phyloP scores from a whole-genome alignment of 2,113 vertebrate genomes.

The Bos javanicus region DNA sequence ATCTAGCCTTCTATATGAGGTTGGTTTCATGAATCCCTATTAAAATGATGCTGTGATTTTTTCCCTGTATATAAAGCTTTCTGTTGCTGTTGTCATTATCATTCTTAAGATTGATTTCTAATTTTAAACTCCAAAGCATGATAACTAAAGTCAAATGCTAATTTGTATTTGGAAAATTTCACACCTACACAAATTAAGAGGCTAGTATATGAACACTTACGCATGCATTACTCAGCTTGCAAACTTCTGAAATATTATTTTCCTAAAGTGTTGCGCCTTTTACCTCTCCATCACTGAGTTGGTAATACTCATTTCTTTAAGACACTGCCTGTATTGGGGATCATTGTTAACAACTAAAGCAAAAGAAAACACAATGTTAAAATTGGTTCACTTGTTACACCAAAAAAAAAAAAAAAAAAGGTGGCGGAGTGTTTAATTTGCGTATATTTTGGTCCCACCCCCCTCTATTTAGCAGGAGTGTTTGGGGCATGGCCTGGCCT shows the following conservation, averaged over 20 bases:
- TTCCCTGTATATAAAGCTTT: neutral
- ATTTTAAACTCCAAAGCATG: neutral
- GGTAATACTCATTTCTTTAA: neutral
- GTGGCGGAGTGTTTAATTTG: neutral
- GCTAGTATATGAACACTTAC: neutral
- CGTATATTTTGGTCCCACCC: neutral
- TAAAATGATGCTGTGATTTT: neutral
- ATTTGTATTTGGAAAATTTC: neutral
- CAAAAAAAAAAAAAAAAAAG: neutral
- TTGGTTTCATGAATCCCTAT: neutral
- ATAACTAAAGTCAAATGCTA: neutral
- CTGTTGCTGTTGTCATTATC: neutral
- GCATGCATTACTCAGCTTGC: neutral
- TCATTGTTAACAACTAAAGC: neutral
- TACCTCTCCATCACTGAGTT: neutral
- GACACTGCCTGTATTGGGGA: neutral
- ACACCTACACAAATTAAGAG: neutral
- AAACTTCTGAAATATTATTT: neutral
- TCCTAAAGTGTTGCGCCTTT: neutral
- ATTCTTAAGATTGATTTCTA: neutral
- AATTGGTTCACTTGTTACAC: neutral
- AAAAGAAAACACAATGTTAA: neutral
- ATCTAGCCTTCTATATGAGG: neutral
- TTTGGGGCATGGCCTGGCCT: neutral
- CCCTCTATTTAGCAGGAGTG: neutral